These are phyloP conservation scores for Himalopsyche kuldschensis DNA, from an alignment of 2,888 invertebrate genomes.

Conservation along the genomic window DNA sequence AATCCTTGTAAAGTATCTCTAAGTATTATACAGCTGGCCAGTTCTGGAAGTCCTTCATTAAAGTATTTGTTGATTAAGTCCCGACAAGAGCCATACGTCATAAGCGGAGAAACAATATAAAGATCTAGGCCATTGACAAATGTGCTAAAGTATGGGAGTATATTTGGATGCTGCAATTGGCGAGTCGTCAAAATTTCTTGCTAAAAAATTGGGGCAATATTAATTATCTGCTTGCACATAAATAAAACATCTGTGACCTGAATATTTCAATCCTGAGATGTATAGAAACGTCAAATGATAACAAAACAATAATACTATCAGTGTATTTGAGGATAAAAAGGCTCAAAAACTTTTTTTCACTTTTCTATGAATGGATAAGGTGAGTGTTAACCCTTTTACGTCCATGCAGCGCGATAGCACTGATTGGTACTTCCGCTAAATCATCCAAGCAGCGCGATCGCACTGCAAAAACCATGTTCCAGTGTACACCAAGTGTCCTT, in stretches of 20 bases:
- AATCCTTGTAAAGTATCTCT: constrained; percentile 78
- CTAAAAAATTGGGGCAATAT: constrained; percentile 52
- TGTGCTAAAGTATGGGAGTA: constrained; percentile 73
- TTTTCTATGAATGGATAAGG: too few relatives aligned
- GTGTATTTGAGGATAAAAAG: too few relatives aligned
- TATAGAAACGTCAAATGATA: background rate
- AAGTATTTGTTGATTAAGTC: constrained; percentile 79
- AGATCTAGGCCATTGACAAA: constrained; percentile 79
- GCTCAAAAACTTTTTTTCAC: too few relatives aligned
- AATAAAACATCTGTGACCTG: background rate
- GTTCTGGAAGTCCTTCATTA: constrained; percentile 76
- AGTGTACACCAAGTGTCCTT: too few relatives aligned
- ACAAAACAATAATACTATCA: too few relatives aligned
- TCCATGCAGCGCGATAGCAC: too few relatives aligned
- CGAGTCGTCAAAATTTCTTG: constrained; percentile 78
- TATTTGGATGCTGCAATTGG: constrained; percentile 77
- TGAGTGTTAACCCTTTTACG: too few relatives aligned
- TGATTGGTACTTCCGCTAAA: too few relatives aligned
- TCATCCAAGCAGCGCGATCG: too few relatives aligned
- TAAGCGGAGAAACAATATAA: constrained; percentile 78
- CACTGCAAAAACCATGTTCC: too few relatives aligned
- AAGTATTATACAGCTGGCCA: constrained; percentile 77
- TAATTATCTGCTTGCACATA: background rate
- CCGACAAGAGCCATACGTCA: constrained; percentile 83
- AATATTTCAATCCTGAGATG: background rate